Conservation (phyloP, 2,113 vertebrate genomes). For the Halcyon malimbica region DNA sequence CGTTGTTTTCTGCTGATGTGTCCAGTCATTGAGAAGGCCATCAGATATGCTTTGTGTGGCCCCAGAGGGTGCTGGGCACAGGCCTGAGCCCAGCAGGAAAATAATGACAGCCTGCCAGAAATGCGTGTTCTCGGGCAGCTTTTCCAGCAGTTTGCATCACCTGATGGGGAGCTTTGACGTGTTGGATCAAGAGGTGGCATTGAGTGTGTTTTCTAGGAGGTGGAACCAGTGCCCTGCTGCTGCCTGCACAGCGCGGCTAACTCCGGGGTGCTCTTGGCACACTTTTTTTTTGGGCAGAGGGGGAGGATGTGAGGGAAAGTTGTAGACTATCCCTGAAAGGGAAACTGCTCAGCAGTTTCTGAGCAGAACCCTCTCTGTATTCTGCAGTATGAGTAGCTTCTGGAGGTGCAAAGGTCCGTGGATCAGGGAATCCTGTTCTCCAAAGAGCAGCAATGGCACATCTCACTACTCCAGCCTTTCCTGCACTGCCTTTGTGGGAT, state of each 20-base stretch:
- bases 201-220: background rate
- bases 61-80: background rate
- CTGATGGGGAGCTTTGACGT: background rate
- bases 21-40: background rate
- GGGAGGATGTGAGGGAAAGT: background rate
- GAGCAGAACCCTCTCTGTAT: background rate
- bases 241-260: background rate
- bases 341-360: background rate
- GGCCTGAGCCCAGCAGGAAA: background rate
- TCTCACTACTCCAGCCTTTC: background rate
- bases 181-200: background rate
- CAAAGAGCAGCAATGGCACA: background rate
- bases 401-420: fast-evolving
- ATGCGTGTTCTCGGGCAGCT: fast-evolving
- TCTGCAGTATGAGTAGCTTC: background rate
- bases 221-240: background rate
- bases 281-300: background rate
- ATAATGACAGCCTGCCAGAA: background rate
- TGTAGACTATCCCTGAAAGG: background rate
- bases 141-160: background rate
- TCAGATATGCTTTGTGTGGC: background rate
- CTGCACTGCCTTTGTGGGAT: background rate
- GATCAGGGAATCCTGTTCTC: background rate
- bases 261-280: background rate
- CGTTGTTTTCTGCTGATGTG: background rate